Evolutionary conservation across 2,113 vertebrate species (phyloP).

Genomic region (Tauraco erythrolophus): DNA sequence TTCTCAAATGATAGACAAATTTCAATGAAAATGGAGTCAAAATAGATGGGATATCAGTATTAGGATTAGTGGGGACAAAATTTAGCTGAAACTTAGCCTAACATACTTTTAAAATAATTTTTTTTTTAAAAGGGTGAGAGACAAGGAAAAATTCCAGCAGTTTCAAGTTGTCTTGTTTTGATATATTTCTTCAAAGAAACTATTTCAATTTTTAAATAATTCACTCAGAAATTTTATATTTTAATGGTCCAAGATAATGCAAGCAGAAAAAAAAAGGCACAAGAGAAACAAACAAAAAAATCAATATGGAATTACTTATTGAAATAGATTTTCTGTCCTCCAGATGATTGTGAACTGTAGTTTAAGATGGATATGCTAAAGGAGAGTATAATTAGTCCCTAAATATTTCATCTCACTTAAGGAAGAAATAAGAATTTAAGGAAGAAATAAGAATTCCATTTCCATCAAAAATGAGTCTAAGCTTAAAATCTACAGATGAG

Average conservation of each 20-base stretch:
- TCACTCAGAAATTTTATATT: neutral
- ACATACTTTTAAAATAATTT: neutral
- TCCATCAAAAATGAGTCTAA: neutral
- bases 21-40: neutral
- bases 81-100: neutral
- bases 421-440: constrained; percentile 14
- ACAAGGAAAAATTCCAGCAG: neutral
- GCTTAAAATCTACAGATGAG: neutral
- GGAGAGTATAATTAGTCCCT: neutral
- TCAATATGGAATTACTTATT: neutral
- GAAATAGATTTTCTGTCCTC: neutral
- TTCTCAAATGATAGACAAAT: neutral
- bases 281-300: neutral
- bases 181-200: neutral
- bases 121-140: neutral
- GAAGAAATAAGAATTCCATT: neutral
- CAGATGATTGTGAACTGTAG: neutral
- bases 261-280: neutral
- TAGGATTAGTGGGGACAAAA: neutral
- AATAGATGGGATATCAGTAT: neutral
- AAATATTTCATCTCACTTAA: neutral
- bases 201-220: neutral
- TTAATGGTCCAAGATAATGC: neutral
- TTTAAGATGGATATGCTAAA: neutral
- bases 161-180: neutral